Evolutionary conservation across 2,888 invertebrate genomes (phyloP), one percentile per base, ranked within the genome.

Genomic region (Hemicrepidius hirtus): DNA sequence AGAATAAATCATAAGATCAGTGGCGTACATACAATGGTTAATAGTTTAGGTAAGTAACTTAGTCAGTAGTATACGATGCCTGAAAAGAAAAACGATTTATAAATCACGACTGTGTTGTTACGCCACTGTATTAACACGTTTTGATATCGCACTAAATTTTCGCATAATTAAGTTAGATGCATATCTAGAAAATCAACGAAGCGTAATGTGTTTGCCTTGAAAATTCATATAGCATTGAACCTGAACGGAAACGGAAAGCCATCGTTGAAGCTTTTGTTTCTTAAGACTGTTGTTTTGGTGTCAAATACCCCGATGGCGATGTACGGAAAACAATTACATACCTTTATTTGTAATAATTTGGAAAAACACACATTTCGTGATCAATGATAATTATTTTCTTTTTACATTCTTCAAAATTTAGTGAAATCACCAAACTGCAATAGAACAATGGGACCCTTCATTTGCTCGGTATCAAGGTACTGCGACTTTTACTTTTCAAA

Each of bases 181-280:
- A 32, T 71, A 71, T 71, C 66, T 32, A 53, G 20, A 60, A 69
- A 71, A 55, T 55, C 66, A 60, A 28, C 66, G 41, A 57, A 71
- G 71, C 66, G 60, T 44, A 66, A 50, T 49, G 55, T 40, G 64
- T 50, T 66, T 60, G 62, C 71, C 71, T 71, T 71, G 66, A 71
- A 55, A 66, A 60, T 65, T 66, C 49, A 41, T 53, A 60, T 71
- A 71, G 62, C 71, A 71, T 66, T 71, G 71, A 71, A 71, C 66
- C 62, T 66, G 53, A 71, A 71, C 59, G 71, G 71, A 71, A 71
- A 71, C 62, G 71, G 66, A 66, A 59, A 57, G 21, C 18, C 21
- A 59, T 68, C 55, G 18, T 46, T 20, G 6, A 32, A 57, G 57
- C 68, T 68, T 65, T 62, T 70, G 70, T 59, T 50, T 55, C 50